A percentile compares a stretch with the other conserved stretches of the same genome.
Conservation (phyloP, 2,113 vertebrate genomes). For the Eptesicus fuscus region DNA sequence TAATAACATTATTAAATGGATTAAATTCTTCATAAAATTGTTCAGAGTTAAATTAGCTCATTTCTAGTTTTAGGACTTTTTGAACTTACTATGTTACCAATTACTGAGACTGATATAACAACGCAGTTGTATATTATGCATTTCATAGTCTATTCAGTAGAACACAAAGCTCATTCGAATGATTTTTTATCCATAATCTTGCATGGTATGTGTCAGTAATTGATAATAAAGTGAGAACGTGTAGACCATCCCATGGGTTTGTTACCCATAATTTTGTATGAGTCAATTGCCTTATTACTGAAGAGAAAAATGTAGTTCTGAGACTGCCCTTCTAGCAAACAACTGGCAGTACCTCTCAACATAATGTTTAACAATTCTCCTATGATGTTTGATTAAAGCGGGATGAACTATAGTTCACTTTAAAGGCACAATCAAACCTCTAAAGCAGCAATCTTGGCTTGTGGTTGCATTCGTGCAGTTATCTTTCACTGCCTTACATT, state of each 20-base stretch:
- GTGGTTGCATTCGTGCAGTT: neutral
- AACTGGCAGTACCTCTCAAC: conserved; percentile 36
- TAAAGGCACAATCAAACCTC: conserved; percentile 23
- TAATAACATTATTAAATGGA: neutral
- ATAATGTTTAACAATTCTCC: conserved; percentile 48
- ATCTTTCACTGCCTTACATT: neutral
- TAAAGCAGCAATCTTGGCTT: neutral
- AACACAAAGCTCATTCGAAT: too few species aligned
- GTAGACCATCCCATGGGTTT: conserved; percentile 65
- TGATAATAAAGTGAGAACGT: conserved; percentile 46
- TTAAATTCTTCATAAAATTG: neutral
- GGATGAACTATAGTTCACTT: neutral
- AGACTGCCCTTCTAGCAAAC: conserved; percentile 39
- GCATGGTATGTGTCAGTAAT: neutral
- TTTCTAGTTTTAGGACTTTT: conserved; percentile 64
- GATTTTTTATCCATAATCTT: neutral
- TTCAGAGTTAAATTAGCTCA: conserved; percentile 57
- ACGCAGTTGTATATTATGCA: conserved; percentile 64
- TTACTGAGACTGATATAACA: conserved; percentile 73
- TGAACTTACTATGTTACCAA: conserved; percentile 66
- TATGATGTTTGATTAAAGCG: neutral
- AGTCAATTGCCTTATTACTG: conserved; percentile 70
- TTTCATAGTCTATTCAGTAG: neutral
- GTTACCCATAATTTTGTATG: conserved; percentile 73
- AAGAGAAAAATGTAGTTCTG: conserved; percentile 60